Base-by-base conservation (phyloP, 2,888 invertebrate genomes). In the Papilio elwesi region DNA sequence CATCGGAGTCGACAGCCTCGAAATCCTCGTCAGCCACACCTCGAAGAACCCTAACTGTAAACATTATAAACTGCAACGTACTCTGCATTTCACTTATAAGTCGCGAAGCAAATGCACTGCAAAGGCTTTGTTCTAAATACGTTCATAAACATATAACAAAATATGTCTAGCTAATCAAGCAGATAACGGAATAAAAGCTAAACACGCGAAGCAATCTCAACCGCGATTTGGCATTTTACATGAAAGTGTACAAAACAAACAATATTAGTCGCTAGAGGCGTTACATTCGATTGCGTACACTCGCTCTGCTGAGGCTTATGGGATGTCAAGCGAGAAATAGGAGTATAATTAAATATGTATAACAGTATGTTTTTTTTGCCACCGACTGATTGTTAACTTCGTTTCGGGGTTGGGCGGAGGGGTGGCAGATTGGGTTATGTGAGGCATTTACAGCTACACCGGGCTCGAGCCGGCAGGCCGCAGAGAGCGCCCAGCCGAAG, bases 1-100 rank as follows among this genome's bases (percentile, higher is more conserved):
- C 68, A 96, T 94, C 74, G 96, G 95, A 53, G 96, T 96, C 57
- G 97, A 97, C 91, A 98, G 95, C 77, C 97, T 95, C 11, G 98
- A 95, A 76, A 97, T 96, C 83, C 98, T 96, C 65, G 97, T 96
- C 78, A 99, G 94, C 98, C 99, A 99, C 76, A 98, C 96, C 92
- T 99, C 99, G 89, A 98, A 98, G 94, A 99, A 99, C 75, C 99
- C 98, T 85, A 89, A 83, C 94, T 94, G 90, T 51, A 80, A 81
- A 86, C 77, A 84, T 73, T 74, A 82, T 68, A 79, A 77, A 81
- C 77, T 83, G 78, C 78, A 82, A 83, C 77, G 75, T 68, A 71
- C 43, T 70, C 53, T 64, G 73, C 49, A 49, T 49, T 48, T 48
- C 26, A 16, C 11, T 26, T 15, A 16, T 16, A 11, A 55, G 5